These are phyloP conservation scores for Aphidoletes aphidimyza DNA, from an alignment of 2,888 invertebrate genomes.

Conservation along the genomic window DNA sequence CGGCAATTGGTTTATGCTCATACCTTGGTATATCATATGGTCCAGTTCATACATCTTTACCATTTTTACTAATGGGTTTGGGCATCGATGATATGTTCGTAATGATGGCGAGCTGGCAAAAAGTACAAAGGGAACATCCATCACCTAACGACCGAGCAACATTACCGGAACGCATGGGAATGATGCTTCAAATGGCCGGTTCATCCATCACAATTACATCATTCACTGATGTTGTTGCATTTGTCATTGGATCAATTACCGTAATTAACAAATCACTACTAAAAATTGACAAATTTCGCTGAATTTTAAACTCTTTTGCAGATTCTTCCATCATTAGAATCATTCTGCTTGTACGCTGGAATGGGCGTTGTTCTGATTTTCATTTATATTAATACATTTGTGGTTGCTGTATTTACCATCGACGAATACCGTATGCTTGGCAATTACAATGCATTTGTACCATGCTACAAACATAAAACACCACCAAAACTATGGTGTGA, in stretches of 20 bases:
- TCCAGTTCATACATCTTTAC: constrained; percentile 83
- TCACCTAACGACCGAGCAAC: constrained; percentile 65
- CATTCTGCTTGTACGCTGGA: constrained; percentile 85
- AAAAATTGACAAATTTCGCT: not conserved
- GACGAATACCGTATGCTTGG: constrained; percentile 74
- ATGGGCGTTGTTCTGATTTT: constrained; percentile 80
- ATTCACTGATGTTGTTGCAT: constrained; percentile 82
- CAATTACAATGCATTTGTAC: constrained; percentile 74
- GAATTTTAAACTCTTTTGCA: constrained; percentile 55
- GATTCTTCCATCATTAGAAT: constrained; percentile 81
- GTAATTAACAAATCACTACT: constrained; percentile 63
- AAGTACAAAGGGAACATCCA: constrained; percentile 68
- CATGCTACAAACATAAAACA: constrained; percentile 74
- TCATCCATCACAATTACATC: constrained; percentile 87
- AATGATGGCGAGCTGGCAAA: constrained; percentile 81
- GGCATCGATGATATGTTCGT: constrained; percentile 88
- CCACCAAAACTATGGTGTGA: constrained; percentile 69
- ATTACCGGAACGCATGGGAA: constrained; percentile 74
- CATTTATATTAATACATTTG: constrained; percentile 82
- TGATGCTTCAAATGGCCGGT: constrained; percentile 81
- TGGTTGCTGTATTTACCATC: constrained; percentile 79
- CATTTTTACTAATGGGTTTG: constrained; percentile 83
- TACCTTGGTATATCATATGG: constrained; percentile 78
- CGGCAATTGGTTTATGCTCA: constrained; percentile 79
- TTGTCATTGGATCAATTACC: constrained; percentile 81